Conservation (phyloP, 2,797 vertebrate species). For the Columba guinea region DNA sequence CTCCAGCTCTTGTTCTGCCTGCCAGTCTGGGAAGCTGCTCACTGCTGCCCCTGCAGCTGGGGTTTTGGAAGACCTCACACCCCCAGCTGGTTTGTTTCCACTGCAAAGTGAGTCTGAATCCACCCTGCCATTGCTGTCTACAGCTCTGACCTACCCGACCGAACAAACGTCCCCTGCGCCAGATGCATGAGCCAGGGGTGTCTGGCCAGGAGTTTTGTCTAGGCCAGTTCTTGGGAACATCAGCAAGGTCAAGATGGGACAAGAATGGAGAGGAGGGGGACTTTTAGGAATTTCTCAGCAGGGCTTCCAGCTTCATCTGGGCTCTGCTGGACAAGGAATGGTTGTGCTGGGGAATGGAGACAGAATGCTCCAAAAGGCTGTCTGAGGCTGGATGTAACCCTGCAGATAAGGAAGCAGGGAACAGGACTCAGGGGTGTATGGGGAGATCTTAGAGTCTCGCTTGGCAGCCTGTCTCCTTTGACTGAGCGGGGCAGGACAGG, state of each 20-base stretch:
- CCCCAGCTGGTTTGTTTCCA: constrained; percentile 22
- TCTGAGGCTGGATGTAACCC: background rate
- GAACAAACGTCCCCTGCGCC: background rate
- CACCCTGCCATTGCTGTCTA: background rate
- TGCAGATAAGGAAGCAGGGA: background rate
- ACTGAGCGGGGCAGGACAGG: background rate
- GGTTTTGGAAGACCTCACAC: background rate
- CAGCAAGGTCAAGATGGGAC: background rate
- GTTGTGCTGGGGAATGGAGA: background rate
- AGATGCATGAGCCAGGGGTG: rapidly evolving
- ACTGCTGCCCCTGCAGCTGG: background rate
- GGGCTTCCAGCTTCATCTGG: constrained; percentile 32
- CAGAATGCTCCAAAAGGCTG: background rate
- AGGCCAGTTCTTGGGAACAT: constrained; percentile 12
- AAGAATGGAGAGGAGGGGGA: background rate
- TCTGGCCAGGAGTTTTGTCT: background rate
- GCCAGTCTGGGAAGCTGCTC: background rate
- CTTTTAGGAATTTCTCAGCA: constrained; percentile 1
- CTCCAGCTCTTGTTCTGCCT: background rate
- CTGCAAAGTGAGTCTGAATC: background rate
- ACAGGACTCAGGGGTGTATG: background rate
- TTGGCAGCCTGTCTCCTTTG: background rate
- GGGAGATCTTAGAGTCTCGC: no score
- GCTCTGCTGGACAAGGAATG: background rate
- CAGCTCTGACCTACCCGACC: background rate